Evolutionary conservation across 1,140 invertebrate genomes (phyloP).

Genomic region (Frieseomelitta varia): DNA sequence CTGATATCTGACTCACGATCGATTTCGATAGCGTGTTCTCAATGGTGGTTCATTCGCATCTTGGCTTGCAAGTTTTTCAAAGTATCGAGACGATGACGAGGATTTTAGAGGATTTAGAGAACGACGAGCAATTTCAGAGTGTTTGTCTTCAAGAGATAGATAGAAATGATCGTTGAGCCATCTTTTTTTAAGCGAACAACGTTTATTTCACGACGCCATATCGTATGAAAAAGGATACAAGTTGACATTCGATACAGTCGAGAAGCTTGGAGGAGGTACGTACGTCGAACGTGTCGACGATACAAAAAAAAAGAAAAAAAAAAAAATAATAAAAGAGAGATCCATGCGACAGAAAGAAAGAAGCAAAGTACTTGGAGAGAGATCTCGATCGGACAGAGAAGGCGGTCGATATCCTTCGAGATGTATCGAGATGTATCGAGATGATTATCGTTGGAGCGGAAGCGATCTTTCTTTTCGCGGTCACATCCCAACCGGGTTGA

Average conservation of each 20-base stretch:
- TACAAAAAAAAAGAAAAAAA: no score
- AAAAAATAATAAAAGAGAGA: background rate
- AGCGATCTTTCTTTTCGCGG: constrained; percentile 68
- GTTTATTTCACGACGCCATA: background rate
- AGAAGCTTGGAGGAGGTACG: background rate
- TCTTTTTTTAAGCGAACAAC: background rate
- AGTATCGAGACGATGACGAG: no score
- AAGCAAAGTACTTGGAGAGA: background rate
- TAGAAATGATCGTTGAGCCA: background rate
- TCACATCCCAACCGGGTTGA: constrained; percentile 66
- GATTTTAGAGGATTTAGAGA: no score
- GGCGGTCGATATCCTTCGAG: constrained; percentile 16
- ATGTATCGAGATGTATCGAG: constrained; percentile 73
- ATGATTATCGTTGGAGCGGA: constrained; percentile 74
- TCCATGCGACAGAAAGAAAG: background rate
- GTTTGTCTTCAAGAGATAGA: no score
- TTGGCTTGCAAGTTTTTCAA: background rate
- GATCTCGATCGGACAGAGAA: constrained; percentile 23
- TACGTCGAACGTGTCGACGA: background rate
- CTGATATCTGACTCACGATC: constrained; percentile 26
- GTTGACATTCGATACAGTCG: constrained; percentile 4
- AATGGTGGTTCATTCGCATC: background rate
- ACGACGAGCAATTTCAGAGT: no score
- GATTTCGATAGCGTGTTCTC: background rate
- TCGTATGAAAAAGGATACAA: background rate